Evolutionary conservation across 2,888 invertebrate genomes (phyloP).

Genomic region (Reticulitermes lucifugus): DNA sequence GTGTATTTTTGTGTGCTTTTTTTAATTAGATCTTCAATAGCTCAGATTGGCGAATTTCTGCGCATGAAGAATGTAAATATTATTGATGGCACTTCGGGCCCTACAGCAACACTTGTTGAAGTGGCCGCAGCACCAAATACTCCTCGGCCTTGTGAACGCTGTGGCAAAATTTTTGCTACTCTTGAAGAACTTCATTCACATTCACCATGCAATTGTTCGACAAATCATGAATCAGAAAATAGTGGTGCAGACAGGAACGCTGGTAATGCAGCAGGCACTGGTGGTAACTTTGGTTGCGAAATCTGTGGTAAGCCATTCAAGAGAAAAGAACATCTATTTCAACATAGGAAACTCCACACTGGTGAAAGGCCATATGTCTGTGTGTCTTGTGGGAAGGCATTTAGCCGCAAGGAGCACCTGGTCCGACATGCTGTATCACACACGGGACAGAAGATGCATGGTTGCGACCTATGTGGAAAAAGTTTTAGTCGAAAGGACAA

Average conservation of each 20-base stretch:
- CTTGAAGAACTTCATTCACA: conserved; percentile 60
- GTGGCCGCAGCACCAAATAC: conserved; percentile 34
- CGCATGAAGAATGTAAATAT: conserved; percentile 57
- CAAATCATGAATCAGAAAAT: not conserved
- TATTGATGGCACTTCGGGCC: conserved; percentile 40
- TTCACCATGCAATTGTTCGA: conserved; percentile 55
- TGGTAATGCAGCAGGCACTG: conserved; percentile 15
- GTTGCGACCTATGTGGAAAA: conserved; percentile 71
- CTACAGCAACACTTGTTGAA: conserved; percentile 44
- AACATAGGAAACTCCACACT: conserved; percentile 54
- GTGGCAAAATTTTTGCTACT: conserved; percentile 60
- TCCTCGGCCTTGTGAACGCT: conserved; percentile 59
- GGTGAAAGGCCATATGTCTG: conserved; percentile 74
- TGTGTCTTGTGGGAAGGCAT: conserved; percentile 73
- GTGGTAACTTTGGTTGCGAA: conserved; percentile 65
- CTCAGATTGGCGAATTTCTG: conserved; percentile 58
- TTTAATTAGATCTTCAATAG: conserved; percentile 54
- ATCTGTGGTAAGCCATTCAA: conserved; percentile 75
- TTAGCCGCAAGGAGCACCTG: conserved; percentile 77
- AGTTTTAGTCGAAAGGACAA: conserved; percentile 69
- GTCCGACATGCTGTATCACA: conserved; percentile 73
- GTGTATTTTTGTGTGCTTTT: not conserved
- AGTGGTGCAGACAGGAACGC: conserved; percentile 27
- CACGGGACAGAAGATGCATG: conserved; percentile 75
- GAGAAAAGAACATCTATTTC: conserved; percentile 76